phyloP scores from a whole-genome alignment of 2,888 invertebrate species.

The Bibio marci region DNA sequence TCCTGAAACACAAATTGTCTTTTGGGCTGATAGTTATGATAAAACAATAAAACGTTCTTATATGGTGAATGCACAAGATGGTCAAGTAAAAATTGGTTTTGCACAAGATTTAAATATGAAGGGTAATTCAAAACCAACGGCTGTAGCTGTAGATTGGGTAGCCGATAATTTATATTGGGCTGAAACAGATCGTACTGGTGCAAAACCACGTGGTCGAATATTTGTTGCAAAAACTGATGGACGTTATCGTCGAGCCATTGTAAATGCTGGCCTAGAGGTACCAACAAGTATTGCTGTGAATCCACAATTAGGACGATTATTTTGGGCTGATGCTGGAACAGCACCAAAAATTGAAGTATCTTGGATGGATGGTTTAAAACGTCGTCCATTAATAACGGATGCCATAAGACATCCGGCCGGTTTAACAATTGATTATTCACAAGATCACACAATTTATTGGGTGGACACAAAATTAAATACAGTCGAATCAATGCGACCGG shows the following conservation, averaged over 20 bases:
- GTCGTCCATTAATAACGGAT: constrained; percentile 64
- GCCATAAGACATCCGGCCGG: constrained; percentile 76
- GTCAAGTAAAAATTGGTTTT: constrained; percentile 61
- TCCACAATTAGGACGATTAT: constrained; percentile 69
- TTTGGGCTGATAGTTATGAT: constrained; percentile 90
- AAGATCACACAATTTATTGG: constrained; percentile 88
- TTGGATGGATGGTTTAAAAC: constrained; percentile 93
- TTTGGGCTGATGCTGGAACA: constrained; percentile 87
- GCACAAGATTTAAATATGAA: constrained; percentile 79
- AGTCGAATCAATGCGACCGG: constrained; percentile 70
- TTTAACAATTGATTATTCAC: constrained; percentile 74
- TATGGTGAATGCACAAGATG: constrained; percentile 63
- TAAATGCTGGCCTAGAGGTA: constrained; percentile 61
- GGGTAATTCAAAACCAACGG: constrained; percentile 69
- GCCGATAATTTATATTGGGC: constrained; percentile 91
- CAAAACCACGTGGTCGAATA: constrained; percentile 59
- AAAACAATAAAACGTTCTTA: constrained; percentile 82
- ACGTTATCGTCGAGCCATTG: constrained; percentile 64
- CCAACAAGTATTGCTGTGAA: constrained; percentile 83
- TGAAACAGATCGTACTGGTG: constrained; percentile 58
- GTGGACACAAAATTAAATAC: constrained; percentile 83
- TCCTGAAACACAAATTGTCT: constrained; percentile 65
- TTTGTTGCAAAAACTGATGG: constrained; percentile 84
- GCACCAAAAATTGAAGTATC: constrained; percentile 85
- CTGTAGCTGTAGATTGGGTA: constrained; percentile 85